Evolutionary conservation across 2,113 vertebrate genomes (phyloP).

Genomic region (Heteronetta atricapilla): DNA sequence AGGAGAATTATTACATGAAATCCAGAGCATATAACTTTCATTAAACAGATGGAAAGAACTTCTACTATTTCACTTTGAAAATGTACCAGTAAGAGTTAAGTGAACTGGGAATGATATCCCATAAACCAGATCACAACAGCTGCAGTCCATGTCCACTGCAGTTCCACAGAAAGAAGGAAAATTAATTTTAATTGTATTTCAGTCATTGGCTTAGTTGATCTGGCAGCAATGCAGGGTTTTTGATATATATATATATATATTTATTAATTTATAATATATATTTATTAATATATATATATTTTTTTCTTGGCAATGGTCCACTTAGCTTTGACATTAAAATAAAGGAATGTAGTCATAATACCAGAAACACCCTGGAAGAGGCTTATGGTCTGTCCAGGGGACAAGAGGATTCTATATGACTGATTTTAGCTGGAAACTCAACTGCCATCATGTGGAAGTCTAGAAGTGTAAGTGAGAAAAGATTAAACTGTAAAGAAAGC

Average conservation of each 20-base stretch:
- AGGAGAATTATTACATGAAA: constrained; percentile 5
- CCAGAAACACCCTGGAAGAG: constrained; percentile 53
- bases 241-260: too few relatives aligned
- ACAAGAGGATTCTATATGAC: constrained; percentile 45
- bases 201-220: constrained; percentile 68
- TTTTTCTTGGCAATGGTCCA: constrained; percentile 67
- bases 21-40: background rate
- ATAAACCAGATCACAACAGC: constrained; percentile 57
- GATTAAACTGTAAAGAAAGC: constrained; percentile 42
- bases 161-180: constrained; percentile 53
- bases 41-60: background rate
- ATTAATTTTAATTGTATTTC: constrained; percentile 73
- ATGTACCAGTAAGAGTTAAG: constrained; percentile 48
- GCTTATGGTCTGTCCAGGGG: constrained; percentile 48
- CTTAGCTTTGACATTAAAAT: constrained; percentile 61
- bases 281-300: too few relatives aligned
- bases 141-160: constrained; percentile 39
- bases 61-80: constrained; percentile 44
- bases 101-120: constrained; percentile 15
- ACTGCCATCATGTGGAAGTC: constrained; percentile 55
- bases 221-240: constrained; percentile 32
- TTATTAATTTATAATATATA: too few relatives aligned
- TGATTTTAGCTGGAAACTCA: constrained; percentile 62
- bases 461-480: constrained; percentile 64
- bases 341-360: constrained; percentile 68